Base-by-base conservation (phyloP, 1,140 invertebrate genomes). In the Ruditapes philippinarum region DNA sequence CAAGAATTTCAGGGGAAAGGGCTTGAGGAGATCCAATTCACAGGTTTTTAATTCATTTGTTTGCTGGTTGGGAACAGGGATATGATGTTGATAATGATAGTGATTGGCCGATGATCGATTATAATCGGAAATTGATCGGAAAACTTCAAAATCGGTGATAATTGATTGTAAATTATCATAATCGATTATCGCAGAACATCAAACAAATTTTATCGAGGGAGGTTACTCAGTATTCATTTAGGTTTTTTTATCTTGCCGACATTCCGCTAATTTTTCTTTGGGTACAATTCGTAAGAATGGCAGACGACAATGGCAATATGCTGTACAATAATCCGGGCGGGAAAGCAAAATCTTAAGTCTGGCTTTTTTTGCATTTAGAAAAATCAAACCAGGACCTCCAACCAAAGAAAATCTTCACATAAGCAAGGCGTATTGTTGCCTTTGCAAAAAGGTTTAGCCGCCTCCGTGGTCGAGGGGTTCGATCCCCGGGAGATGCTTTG, bases 141-240 rank as follows among this genome's bases (percentile, higher is more conserved):
- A 65, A 65, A n/a, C 60, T 65, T 65, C 60, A 65, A 65, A 65
- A 65, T 65, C 60, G 60, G 60, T 33, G 60, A 65, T 65, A 65
- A 65, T 65, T n/a, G 60, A 65, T 65, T 65, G 60, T 65, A 65
- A 65, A 65, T 65, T 65, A 65, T 65, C 60, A 65, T 65, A 65
- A 65, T 65, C 60, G 60, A 65, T 65, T 65, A 65, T 33, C 60
- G 60, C 60, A 33, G 60, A 65, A 65, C 60, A 65, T 65, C 60
- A n/a, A 33, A 65, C 60, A 33, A 65, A 65, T 65, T n/a, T 65
- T 65, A 65, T 65, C 60, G n/a, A 65, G 31, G 60, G 60, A 65
- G 60, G 60, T 65, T 65, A 65, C 60, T 65, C 60, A 65, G 60
- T 65, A 65, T 65, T n/a, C 60, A 65, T 65, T 65, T 65, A 65